A percentile compares a stretch with the other conserved stretches of the same genome.
Evolutionary conservation across 2,113 vertebrate genomes (phyloP).

Genomic region (Lophotis ruficrista): DNA sequence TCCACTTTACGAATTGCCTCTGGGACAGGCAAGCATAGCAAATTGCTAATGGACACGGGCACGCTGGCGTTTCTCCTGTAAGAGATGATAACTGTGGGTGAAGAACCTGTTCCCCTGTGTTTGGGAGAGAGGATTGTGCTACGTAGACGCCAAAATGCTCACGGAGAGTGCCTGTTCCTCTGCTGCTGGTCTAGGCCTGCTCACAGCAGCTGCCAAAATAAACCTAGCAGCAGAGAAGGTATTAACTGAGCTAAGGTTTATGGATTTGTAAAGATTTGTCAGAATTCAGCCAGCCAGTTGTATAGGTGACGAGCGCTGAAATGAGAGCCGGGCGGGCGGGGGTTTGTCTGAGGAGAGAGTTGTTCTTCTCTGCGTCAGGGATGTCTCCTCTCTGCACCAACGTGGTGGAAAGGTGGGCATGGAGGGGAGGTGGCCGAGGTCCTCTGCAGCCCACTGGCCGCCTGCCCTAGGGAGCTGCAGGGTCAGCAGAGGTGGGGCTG

Average conservation of each 20-base stretch:
- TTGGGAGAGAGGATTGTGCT: not conserved
- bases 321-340: accelerated
- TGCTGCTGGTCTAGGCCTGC: not conserved
- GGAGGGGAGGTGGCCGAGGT: not conserved
- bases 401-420: accelerated
- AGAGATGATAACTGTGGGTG: not conserved
- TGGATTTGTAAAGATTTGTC: not conserved
- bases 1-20: not conserved
- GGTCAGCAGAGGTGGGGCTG: not conserved
- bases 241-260: not conserved
- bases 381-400: not conserved
- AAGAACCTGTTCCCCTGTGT: not conserved
- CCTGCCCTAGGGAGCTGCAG: not conserved
- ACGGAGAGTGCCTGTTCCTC: not conserved
- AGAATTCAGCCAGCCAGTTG: not conserved
- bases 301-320: not conserved
- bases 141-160: not conserved
- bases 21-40: not conserved
- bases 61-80: not conserved
- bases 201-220: not conserved
- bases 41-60: not conserved
- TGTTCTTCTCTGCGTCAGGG: not conserved
- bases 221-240: not conserved
- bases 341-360: not conserved
- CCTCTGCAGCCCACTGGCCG: accelerated